Evolutionary conservation across 1,140 invertebrate genomes (phyloP), one percentile per base, ranked within the genome.

Genomic region (Pogonus chalceus): DNA sequence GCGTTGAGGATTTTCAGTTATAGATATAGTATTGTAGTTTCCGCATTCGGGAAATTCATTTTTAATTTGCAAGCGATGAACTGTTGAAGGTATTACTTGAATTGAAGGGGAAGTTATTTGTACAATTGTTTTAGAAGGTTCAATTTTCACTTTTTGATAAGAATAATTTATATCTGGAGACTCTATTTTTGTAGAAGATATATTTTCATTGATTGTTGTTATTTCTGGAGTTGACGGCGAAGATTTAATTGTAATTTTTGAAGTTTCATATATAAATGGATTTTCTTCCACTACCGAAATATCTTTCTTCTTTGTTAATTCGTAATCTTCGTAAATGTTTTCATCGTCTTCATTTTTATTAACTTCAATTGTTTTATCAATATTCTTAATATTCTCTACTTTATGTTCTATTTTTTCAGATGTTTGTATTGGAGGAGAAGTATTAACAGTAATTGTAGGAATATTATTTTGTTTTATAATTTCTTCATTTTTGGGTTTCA

Each of bases 21-120:
- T 61, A 1, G 59, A 55, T 18, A 65, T 57, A 18, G 58, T 63
- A 46, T 60, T 59, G 26, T 53, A 22, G 14, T 52, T 39, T 1
- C 52, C 21, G 21, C 24, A 53, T 46, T 67, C 65, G 2, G 59
- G 43, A 56, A 63, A 69, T 58, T 70, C 69, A 59, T 76, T 66
- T 66, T 72, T 75, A 39, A 82, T 76, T 62, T 79, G 78, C 2
- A 82, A 62, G 62, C 78, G 73, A 65, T 82, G 79, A 20, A 80
- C 71, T 22, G 76, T 58, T 16, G 70, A 62, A 12, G 37, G 37
- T 43, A 43, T 43, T 3, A 43, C 37, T 43, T 43, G 37, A 43
- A 43, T 43, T 3, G 62, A 56, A 46, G 61, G 55, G 20, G 63
- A 63, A 16, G 66, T 69, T 23, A 70, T 70, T 60, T 65, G 60